Conservation (phyloP, 2,888 invertebrate genomes). For the Drosophila acutilabella region DNA sequence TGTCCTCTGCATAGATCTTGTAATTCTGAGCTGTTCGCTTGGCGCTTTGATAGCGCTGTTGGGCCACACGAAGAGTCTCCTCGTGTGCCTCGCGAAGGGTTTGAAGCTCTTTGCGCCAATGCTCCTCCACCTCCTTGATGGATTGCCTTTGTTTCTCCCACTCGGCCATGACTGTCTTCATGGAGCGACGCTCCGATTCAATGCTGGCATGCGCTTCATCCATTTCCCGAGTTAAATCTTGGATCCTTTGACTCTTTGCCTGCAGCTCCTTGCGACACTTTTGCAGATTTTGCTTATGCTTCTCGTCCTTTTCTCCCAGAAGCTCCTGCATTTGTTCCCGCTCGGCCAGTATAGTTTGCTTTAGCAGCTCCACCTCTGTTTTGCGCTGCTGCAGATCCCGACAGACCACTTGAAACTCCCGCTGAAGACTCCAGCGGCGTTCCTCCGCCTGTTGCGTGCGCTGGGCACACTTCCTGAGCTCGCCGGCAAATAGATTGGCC, state of each 20-base stretch:
- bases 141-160: conserved; percentile 86
- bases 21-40: conserved; percentile 88
- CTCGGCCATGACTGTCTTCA: conserved; percentile 85
- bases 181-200: conserved; percentile 85
- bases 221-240: conserved; percentile 76
- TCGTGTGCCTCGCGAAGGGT: conserved; percentile 85
- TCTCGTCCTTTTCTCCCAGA: conserved; percentile 76
- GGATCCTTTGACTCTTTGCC: conserved; percentile 85
- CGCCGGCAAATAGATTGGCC: conserved; percentile 88
- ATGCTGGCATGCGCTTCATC: conserved; percentile 83
- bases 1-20: conserved; percentile 88
- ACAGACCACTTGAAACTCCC: conserved; percentile 76
- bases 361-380: conserved; percentile 83
- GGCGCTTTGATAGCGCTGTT: conserved; percentile 88
- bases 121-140: conserved; percentile 85
- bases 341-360: conserved; percentile 83
- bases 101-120: conserved; percentile 86
- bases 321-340: conserved; percentile 82
- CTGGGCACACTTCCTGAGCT: conserved; percentile 86
- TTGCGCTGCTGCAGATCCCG: conserved; percentile 78
- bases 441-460: conserved; percentile 84
- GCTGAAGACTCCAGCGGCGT: conserved; percentile 66
- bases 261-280: conserved; percentile 82
- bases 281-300: conserved; percentile 74
- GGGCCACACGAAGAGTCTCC: conserved; percentile 85